These are phyloP conservation scores for Macrosteles quadrilineatus DNA, from an alignment of 1,140 invertebrate genomes.

Conservation along the genomic window DNA sequence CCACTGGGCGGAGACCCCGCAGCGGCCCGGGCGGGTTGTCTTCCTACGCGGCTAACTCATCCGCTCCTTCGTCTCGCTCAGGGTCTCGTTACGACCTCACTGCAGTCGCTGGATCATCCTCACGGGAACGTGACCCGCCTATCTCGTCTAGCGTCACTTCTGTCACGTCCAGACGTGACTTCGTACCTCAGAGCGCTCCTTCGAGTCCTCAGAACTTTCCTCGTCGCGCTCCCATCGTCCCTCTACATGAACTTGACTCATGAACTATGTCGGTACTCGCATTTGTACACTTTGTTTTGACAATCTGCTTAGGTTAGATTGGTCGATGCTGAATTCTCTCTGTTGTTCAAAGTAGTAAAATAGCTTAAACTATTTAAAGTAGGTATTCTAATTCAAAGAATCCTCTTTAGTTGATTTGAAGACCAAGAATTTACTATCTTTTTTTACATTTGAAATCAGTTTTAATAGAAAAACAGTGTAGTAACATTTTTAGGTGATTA, in stretches of 20 bases:
- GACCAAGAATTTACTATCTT: no score
- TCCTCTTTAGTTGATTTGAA: no score
- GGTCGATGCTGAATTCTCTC: no score
- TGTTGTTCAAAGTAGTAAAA: no score
- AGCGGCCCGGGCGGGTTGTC: slow-evolving; percentile 72
- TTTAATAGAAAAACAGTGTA: no score
- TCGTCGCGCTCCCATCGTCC: background rate
- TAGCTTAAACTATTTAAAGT: no score
- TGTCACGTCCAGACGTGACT: background rate
- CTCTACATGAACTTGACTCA: slow-evolving; percentile 3
- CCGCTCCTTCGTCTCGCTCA: background rate
- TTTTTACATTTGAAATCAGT: no score
- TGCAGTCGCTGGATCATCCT: slow-evolving; percentile 37
- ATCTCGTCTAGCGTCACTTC: background rate
- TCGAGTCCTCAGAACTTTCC: slow-evolving; percentile 1
- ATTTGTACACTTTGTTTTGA: background rate
- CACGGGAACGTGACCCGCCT: slow-evolving; percentile 34
- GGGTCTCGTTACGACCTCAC: slow-evolving; percentile 33
- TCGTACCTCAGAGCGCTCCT: background rate
- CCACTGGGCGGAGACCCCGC: slow-evolving; percentile 59
- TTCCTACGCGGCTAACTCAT: slow-evolving; percentile 64
- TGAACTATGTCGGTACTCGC: background rate
- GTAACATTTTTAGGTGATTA: no score
- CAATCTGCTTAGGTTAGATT: slow-evolving; percentile 10
- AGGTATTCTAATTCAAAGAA: no score